These are phyloP conservation scores for Pontoporia blainvillei DNA, from an alignment of 2,113 vertebrate species.

Conservation along the genomic window DNA sequence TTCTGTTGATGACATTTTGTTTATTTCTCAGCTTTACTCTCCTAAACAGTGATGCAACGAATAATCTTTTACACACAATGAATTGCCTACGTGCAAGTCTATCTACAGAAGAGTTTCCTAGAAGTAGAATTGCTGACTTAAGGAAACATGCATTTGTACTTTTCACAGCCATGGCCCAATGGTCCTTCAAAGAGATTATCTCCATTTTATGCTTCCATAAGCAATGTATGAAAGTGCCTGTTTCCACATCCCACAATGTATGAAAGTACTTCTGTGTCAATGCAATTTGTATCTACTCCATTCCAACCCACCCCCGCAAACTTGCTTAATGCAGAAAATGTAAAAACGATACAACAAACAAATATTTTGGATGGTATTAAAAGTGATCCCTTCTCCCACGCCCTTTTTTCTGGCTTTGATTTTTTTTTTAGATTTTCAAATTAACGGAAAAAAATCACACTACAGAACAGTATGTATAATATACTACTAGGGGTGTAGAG, in stretches of 20 bases:
- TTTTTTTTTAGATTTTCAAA: not conserved
- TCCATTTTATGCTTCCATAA: not conserved
- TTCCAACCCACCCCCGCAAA: not conserved
- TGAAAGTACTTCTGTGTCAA: not conserved
- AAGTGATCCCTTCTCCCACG: not conserved
- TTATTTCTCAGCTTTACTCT: not conserved
- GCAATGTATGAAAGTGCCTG: not conserved
- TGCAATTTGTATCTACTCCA: not conserved
- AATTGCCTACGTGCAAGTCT: not conserved
- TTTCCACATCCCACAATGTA: not conserved
- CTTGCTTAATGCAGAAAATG: not conserved
- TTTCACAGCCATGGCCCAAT: not conserved
- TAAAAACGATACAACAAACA: not conserved
- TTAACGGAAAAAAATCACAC: not conserved
- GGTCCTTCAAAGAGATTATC: not conserved
- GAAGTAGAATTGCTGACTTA: not conserved
- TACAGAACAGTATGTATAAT: not conserved
- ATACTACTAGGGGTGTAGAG: not conserved
- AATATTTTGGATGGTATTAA: not conserved
- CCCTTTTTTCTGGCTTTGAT: not conserved
- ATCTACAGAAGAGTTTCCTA: not conserved
- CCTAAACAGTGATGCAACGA: not conserved
- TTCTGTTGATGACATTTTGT: not conserved
- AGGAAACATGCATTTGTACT: not conserved
- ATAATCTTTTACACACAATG: not conserved